These are phyloP conservation scores for Pachycephala philippinensis DNA, from an alignment of 2,113 vertebrate species.

Conservation along the genomic window DNA sequence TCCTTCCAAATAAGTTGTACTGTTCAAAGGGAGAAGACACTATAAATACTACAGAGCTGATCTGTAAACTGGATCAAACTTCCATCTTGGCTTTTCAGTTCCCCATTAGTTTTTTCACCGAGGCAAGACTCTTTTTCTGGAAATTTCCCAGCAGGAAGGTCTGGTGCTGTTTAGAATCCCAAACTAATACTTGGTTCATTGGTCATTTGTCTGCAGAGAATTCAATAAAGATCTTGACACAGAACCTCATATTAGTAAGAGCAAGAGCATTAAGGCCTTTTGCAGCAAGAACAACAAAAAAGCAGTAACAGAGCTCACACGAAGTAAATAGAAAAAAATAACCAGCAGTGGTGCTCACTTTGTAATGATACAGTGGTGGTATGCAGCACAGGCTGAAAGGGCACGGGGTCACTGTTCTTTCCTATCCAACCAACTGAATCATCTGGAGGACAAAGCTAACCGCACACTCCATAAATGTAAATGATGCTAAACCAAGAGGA, in stretches of 20 bases:
- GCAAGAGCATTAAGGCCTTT: neutral
- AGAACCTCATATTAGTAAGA: neutral
- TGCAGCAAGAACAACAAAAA: neutral
- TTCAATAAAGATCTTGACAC: neutral
- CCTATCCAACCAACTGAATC: neutral
- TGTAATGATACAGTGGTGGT: neutral
- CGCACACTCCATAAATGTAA: neutral
- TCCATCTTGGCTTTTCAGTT: neutral
- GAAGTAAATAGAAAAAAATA: neutral
- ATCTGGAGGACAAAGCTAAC: neutral
- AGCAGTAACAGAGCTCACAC: neutral
- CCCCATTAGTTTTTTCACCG: neutral
- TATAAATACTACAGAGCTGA: neutral
- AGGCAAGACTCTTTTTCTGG: neutral
- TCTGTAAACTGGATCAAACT: neutral
- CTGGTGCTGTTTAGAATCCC: neutral
- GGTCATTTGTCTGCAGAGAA: neutral
- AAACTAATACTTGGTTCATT: neutral
- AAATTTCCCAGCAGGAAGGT: neutral
- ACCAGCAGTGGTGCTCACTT: neutral
- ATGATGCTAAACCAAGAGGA: conserved; percentile 1
- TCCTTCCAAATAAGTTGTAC: neutral
- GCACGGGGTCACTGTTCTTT: neutral
- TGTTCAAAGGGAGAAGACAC: neutral
- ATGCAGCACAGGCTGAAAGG: neutral